A percentile compares a stretch with the other conserved stretches of the same genome.
Conservation (phyloP, 2,888 invertebrate genomes). For the Apotomis turbidana region DNA sequence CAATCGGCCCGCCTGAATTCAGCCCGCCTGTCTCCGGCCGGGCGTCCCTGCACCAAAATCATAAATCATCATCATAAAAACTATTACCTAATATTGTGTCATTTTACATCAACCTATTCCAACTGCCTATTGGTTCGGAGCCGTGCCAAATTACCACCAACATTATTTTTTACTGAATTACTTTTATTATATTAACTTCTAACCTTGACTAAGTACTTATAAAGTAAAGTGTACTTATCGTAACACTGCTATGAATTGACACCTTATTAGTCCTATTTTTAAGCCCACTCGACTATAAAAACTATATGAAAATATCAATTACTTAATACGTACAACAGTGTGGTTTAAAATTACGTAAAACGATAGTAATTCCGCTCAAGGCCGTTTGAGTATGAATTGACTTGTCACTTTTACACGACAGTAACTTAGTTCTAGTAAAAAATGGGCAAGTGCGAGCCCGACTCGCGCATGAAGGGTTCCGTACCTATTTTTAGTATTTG, state of each 20-base stretch:
- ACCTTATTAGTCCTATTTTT: slow-evolving; percentile 20
- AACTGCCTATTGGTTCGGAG: neutral
- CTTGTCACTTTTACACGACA: slow-evolving; percentile 24
- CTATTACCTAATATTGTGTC: too few relatives aligned
- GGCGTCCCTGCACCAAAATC: too few relatives aligned
- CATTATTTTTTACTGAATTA: slow-evolving; percentile 5
- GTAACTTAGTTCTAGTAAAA: slow-evolving; percentile 11
- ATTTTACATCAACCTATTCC: neutral
- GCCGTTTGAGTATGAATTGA: slow-evolving; percentile 20
- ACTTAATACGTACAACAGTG: slow-evolving; percentile 4
- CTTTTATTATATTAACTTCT: neutral
- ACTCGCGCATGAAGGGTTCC: too few relatives aligned
- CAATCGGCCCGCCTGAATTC: too few relatives aligned
- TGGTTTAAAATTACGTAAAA: slow-evolving; percentile 37
- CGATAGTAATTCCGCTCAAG: slow-evolving; percentile 31
- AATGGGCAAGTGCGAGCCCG: too few relatives aligned
- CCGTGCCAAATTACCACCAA: neutral
- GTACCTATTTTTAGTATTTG: too few relatives aligned
- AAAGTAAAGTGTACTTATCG: neutral
- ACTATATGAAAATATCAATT: slow-evolving; percentile 7
- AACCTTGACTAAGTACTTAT: slow-evolving; percentile 4
- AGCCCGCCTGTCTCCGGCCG: too few relatives aligned
- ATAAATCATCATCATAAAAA: too few relatives aligned
- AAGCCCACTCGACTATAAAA: neutral
- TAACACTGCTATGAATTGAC: neutral